Evolutionary conservation across 2,113 vertebrate species (phyloP).

Genomic region (Boulengeromyrus knoepffleri): DNA sequence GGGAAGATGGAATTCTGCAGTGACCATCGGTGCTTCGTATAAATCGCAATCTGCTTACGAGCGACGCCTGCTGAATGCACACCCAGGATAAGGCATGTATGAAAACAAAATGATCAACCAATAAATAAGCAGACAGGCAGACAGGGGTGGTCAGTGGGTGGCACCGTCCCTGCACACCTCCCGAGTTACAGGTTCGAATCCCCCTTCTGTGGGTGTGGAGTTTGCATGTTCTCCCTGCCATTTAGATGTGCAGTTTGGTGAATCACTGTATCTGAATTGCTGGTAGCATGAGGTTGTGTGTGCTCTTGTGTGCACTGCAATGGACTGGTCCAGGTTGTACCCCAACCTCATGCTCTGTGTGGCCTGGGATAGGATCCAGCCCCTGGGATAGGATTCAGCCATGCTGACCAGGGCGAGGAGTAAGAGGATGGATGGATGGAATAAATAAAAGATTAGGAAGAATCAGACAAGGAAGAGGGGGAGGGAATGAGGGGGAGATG

Average conservation of each 20-base stretch:
- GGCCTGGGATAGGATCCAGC: not conserved
- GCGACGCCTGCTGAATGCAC: not conserved
- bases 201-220: not conserved
- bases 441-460: slow-evolving; percentile 1
- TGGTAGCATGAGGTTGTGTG: not conserved
- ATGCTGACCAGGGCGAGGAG: not conserved
- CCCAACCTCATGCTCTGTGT: not conserved
- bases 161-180: not conserved
- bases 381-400: not conserved
- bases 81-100: not conserved
- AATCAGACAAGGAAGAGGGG: not conserved
- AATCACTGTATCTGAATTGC: not conserved
- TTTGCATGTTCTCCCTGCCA: not conserved
- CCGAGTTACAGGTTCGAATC: not conserved
- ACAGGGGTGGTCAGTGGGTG: not conserved
- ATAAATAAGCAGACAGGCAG: not conserved
- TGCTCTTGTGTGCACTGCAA: not conserved
- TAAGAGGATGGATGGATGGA: not conserved
- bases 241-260: not conserved
- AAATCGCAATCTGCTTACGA: not conserved
- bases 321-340: not conserved
- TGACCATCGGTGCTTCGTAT: not conserved
- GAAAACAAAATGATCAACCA: not conserved
- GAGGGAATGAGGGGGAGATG: not conserved
- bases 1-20: not conserved